Base-by-base conservation (phyloP, 35 echinoderm and acorn worm genomes). In the Diadema setosum region DNA sequence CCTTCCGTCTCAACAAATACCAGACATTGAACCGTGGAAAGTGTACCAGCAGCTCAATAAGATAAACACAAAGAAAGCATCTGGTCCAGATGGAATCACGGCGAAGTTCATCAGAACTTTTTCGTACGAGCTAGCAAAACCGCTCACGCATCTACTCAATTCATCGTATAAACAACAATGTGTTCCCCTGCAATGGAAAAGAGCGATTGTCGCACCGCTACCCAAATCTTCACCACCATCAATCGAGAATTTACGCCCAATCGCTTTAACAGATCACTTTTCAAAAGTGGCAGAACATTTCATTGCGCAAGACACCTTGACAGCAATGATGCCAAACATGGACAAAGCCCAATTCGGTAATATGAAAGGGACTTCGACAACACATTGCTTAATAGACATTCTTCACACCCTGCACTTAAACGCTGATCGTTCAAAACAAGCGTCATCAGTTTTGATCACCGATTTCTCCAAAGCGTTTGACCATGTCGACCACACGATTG, bases 401-500 rank as follows among this genome's bases (percentile, higher is more conserved):
- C n/a, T n/a, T n/a, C n/a, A n/a, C n/a, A n/a, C n/a, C n/a, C n/a
- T n/a, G n/a, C n/a, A n/a, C n/a, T n/a, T n/a, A n/a, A n/a, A n/a
- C n/a, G n/a, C n/a, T n/a, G n/a, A n/a, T n/a, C n/a, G n/a, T n/a
- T n/a, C n/a, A n/a, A n/a, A n/a, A n/a, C n/a, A n/a, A n/a, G n/a
- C n/a, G n/a, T n/a, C n/a, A n/a, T n/a, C n/a, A n/a, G n/a, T n/a
- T n/a, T n/a, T n/a, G n/a, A n/a, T n/a, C n/a, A n/a, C n/a, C 6
- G 89, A 91, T 42, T 91, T 91, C 64, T 67, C 81, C n/a, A 91
- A 91, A 85, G 89, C 88, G 18, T 90, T 90, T 34, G 88, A 90
- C 46, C 12, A 82, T 6, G 36, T 84, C 12, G 81, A 83, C 31
- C 88, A n/a, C n/a, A n/a, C n/a, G n/a, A n/a, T n/a, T n/a, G n/a